Evolutionary conservation across 2,797 vertebrate species (phyloP), one percentile per base, ranked within the genome.

Genomic region (Myotis pilosus): DNA sequence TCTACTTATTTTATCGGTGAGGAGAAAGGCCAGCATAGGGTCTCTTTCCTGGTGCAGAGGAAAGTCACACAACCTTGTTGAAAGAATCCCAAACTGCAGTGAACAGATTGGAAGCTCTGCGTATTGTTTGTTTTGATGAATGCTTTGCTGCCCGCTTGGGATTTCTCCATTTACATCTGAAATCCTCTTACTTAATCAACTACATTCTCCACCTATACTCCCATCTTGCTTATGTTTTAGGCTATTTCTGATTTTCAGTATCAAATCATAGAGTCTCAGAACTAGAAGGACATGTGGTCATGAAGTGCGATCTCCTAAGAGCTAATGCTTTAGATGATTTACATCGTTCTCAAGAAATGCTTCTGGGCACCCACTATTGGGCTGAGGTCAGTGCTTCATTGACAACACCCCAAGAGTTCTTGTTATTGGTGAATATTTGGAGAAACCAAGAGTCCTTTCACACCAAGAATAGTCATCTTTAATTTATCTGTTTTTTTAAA

Each of bases 171-270:
- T 83, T 86, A 79, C n/a, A 64, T 47, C 53, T 87, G 66, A 93
- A 80, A 33, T 91, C 53, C 41, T 76, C 92, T 88, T 94, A 78
- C 91, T 78, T 91, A 78, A 53, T 87, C 49, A 80, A 84, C 49
- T 71, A 9, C 19, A 22, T 38, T 12, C 60, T 75, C 49, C 19
- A 6, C 5, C 20, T 55, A 9, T 16, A 33, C 68, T 15, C 19
- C 49, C 22, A 78, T 47, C 47, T 13, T 47, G 30, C 81, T 72
- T 82, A 79, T 55, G 47, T 83, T 44, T 88, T 81, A 69, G 41
- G 49, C 41, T 79, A 25, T 53, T 83, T 92, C 78, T 80, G 33
- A 94, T 47, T 66, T 91, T 84, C 53, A 78, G n/a, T 80, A 36
- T 91, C 72, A 75, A 84, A 71, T 66, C 19, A 49, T 49, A 90